Evolutionary conservation across 2,113 vertebrate genomes (phyloP).

Genomic region (Phrynocephalus versicolor): DNA sequence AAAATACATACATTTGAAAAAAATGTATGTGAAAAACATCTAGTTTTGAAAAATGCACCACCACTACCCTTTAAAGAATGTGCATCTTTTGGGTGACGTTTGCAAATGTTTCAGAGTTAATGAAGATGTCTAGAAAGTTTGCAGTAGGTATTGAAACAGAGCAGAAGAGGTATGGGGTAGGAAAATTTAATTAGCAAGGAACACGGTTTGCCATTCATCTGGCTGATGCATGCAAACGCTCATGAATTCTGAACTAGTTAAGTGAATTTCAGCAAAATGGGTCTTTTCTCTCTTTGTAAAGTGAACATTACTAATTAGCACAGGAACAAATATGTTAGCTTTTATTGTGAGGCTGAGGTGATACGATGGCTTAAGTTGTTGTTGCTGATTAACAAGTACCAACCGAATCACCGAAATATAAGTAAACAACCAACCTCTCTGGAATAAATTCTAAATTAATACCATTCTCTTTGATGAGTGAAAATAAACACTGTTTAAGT

Average conservation of each 20-base stretch:
- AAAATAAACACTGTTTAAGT: conserved; percentile 56
- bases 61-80: too few species aligned
- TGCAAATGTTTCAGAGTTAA: not conserved
- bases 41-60: not conserved
- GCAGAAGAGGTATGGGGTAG: not conserved
- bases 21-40: too few species aligned
- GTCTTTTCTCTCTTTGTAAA: conserved; percentile 29
- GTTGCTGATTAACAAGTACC: conserved; percentile 43
- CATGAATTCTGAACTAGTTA: not conserved
- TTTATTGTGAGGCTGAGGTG: conserved; percentile 51
- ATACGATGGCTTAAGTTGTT: conserved; percentile 45
- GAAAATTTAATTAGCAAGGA: not conserved
- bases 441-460: conserved; percentile 51
- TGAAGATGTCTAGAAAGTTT: not conserved
- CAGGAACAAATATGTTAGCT: conserved; percentile 32
- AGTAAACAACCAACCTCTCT: conserved; percentile 38
- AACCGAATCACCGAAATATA: conserved; percentile 45
- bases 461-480: conserved; percentile 35
- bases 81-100: not conserved
- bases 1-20: too few species aligned
- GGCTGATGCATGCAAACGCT: not conserved
- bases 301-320: conserved; percentile 55
- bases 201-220: not conserved
- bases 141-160: not conserved
- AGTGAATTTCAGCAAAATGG: not conserved